Evolutionary conservation across 2,113 vertebrate species (phyloP).

Genomic region (Rhodinocichla rosea): DNA sequence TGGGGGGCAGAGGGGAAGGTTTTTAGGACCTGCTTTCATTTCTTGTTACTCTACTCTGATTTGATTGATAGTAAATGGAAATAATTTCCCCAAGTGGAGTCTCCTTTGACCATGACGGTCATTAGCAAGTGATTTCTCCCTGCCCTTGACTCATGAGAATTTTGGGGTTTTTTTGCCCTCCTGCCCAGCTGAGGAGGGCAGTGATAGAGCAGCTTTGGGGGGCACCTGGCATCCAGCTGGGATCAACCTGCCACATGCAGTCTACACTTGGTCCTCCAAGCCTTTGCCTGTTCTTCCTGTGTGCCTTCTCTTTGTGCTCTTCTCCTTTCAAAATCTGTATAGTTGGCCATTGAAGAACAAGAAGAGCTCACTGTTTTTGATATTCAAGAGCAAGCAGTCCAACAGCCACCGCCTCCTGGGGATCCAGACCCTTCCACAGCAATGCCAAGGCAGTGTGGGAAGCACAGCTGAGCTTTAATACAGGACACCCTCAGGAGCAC

Average conservation of each 20-base stretch:
- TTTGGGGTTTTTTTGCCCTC: neutral
- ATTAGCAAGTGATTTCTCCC: neutral
- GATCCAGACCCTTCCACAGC: neutral
- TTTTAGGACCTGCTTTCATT: neutral
- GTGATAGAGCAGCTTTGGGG: neutral
- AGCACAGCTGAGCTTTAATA: neutral
- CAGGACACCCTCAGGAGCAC: neutral
- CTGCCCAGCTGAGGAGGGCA: neutral
- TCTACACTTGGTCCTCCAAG: neutral
- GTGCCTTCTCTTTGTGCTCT: rapidly evolving
- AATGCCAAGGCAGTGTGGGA: neutral
- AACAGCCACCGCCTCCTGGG: neutral
- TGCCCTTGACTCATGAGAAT: neutral
- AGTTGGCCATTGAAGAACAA: neutral
- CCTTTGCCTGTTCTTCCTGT: neutral
- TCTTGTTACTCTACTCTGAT: neutral
- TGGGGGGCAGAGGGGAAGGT: neutral
- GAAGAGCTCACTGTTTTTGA: neutral
- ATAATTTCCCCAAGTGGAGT: neutral
- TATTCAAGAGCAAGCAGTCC: neutral
- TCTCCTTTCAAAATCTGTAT: neutral
- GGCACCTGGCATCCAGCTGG: neutral
- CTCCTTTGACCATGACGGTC: neutral
- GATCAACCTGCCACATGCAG: neutral
- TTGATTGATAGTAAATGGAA: neutral